Evolutionary conservation across 2,797 vertebrate genomes (phyloP), one percentile per base, ranked within the genome.

Genomic region (Diplodus puntazzo): DNA sequence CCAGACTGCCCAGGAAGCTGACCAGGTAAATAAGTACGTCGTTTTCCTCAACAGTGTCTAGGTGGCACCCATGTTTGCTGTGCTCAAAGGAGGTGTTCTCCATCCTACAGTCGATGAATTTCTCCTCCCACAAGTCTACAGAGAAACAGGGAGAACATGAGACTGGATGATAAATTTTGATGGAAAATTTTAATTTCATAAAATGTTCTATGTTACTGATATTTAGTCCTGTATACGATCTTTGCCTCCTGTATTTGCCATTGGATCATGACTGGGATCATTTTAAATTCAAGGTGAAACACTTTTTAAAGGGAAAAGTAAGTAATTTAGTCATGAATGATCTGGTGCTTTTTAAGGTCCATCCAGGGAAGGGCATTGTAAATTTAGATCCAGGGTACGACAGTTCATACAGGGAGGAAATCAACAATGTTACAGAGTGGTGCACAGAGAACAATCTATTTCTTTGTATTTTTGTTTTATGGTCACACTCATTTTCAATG

Each of bases 21-120:
- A 99, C 98, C 25, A 99, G 89, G 94, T 99, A 99, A 78, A 98
- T 96, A 23, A 99, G 94, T 43, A 97, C 96, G 60, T 98, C 98
- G 0, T 98, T 99, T 66, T 99, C 97, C 73, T 97, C 95, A 42
- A 93, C 90, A 0, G 95, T 94, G 91, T 98, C 96, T 78, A 98
- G 82, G 77, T 98, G 97, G 80, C 98, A 99, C 82, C 97, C 97
- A 20, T 94, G 93, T 88, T 97, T 98, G 81, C 95, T 94, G 27
- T 95, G 88, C 75, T 91, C 72, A 67, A 98, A 97, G 0, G 96
- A 95, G 46, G 78, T 88, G 83, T 99, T 99, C 85, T 97, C 95
- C 75, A 98, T 92, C 21, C 62, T 95, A 75, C 97, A 98, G 89
- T 97, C 85, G 49, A 96, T 95, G 88, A 99, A 99, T 83, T 96